These are phyloP conservation scores for Sinelater perroti DNA, from an alignment of 2,888 invertebrate genomes.

Conservation along the genomic window DNA sequence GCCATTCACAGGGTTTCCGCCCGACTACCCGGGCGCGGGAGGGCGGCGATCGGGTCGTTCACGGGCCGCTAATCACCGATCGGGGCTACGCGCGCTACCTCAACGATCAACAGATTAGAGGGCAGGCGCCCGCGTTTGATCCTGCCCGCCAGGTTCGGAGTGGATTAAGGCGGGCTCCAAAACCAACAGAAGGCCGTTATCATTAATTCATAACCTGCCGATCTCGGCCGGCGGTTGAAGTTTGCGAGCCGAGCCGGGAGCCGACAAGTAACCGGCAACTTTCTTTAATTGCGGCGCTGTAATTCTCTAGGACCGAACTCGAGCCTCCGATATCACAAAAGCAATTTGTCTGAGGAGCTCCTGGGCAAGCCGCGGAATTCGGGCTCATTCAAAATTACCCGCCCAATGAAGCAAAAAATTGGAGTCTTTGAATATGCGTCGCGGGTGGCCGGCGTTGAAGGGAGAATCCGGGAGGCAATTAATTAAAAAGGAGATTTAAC, in stretches of 20 bases:
- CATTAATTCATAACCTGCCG: conserved; percentile 16
- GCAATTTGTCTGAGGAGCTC: conserved; percentile 16
- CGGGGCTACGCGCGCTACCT: no score
- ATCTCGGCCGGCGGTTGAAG: not conserved
- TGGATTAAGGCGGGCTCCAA: conserved; percentile 8
- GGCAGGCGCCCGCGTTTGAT: conserved; percentile 8
- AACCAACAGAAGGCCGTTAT: conserved; percentile 13
- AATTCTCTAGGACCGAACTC: no score
- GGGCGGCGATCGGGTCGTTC: conserved; percentile 1
- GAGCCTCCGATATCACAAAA: not conserved
- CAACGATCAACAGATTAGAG: conserved; percentile 14
- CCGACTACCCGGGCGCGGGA: not conserved
- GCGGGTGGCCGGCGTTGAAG: conserved; percentile 15
- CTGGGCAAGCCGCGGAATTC: conserved; percentile 18
- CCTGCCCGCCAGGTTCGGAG: conserved; percentile 3
- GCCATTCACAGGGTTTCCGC: conserved; percentile 7
- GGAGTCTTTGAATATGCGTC: conserved; percentile 18
- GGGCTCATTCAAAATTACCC: conserved; percentile 20
- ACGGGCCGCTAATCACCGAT: conserved; percentile 16
- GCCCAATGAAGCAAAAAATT: conserved; percentile 28
- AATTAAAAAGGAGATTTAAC: conserved; percentile 26
- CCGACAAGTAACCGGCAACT: no score
- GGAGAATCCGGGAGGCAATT: conserved; percentile 20
- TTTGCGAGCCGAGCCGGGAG: not conserved
- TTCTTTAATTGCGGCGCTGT: no score